Base-by-base conservation (phyloP, 2,797 vertebrate genomes). In the Echeneis naucrates region DNA sequence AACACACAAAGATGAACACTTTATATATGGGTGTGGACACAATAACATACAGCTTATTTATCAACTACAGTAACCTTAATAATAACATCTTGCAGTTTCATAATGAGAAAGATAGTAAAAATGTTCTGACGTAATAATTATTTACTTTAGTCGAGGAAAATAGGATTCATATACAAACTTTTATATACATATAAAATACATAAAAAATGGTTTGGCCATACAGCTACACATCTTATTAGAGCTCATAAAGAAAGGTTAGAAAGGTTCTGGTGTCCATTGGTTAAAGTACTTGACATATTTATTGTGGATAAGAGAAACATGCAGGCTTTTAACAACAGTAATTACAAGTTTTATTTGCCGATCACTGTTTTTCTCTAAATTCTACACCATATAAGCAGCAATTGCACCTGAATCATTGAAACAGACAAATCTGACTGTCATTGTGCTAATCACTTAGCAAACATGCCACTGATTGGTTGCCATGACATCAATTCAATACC, bases 381-480 rank as follows among this genome's bases (percentile, higher is more conserved):
- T 70, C 14, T 48, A 38, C 19, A 32, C 8, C 21, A 40, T 12
- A 24, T 48, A 24, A 27, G 19, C 26, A 66, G 24, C 21, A 56
- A 17, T 11, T 11, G 0, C 2, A 52, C 33, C 21, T 24, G 17
- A 53, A 54, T 48, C 53, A 14, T 59, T 54, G 33, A 17, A 21
- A 66, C 66, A 45, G 11, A 59, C 26, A 27, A 37, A 40, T 75
- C 26, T 30, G 65, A 51, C 72, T 8, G 47, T 59, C 60, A 37
- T 37, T 47, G 51, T 2, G 19, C 47, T 66, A 42, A 72, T 58
- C 60, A 59, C 56, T 53, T 52, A 26, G 72, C 45, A 80, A 78
- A 73, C 62, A 72, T 23, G 47, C 55, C 61, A 16, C 33, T 75
- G 32, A 79, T 81, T 55, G 45, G 69, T 55, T 69, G 72, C 69